Evolutionary conservation across 2,797 vertebrate species (phyloP).

Genomic region (Neosilurus hyrtlii): DNA sequence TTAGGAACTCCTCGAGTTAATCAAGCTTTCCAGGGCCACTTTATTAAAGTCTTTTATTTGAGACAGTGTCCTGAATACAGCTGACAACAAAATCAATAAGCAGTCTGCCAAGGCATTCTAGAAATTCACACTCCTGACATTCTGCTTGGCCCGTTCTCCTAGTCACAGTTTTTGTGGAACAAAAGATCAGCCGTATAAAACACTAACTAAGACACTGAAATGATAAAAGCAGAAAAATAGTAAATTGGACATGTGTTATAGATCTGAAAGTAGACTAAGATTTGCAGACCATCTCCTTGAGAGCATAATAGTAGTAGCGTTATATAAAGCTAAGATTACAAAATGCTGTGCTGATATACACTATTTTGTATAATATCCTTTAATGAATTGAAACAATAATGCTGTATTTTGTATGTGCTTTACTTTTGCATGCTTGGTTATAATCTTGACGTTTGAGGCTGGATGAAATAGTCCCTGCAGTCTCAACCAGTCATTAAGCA

Average conservation of each 20-base stretch:
- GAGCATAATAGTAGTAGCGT: not conserved
- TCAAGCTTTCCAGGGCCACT: not conserved
- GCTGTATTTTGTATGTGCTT: not conserved
- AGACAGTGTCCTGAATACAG: constrained; percentile 3
- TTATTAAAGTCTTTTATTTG: not conserved
- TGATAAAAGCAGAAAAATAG: not conserved
- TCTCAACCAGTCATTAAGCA: not conserved
- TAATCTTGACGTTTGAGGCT: not conserved
- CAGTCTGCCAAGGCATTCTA: not conserved
- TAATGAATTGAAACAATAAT: not conserved
- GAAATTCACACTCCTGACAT: constrained; percentile 2
- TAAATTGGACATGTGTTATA: not conserved
- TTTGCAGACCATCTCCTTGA: not conserved
- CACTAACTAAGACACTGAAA: constrained; percentile 11
- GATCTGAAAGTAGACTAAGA: not conserved
- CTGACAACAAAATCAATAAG: constrained; percentile 21
- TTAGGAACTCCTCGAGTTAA: not conserved
- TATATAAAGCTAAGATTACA: not conserved
- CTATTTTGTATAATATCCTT: not conserved
- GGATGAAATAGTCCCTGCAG: constrained; percentile 2
- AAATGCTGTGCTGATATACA: not conserved
- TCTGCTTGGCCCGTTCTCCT: constrained; percentile 10
- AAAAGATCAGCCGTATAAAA: constrained; percentile 9
- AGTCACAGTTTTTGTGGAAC: not conserved
- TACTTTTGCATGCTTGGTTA: not conserved